Evolutionary conservation across 2,113 vertebrate genomes (phyloP).

Genomic region (Craseonycteris thonglongyai): DNA sequence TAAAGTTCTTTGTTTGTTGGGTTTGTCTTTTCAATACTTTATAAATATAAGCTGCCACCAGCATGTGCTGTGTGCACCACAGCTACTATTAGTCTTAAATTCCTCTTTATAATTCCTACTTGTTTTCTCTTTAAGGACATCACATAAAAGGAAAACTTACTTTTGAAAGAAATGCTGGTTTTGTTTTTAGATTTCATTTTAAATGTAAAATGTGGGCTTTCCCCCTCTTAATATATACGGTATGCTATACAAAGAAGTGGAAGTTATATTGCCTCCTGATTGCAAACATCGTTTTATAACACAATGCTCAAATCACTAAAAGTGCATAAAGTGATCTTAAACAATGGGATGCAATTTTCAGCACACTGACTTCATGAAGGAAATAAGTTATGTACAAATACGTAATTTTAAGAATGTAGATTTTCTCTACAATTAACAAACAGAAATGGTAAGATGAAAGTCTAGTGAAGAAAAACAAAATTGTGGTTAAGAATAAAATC

Average conservation of each 20-base stretch:
- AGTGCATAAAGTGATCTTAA: constrained; percentile 25
- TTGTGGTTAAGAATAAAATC: neutral
- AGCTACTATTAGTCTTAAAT: neutral
- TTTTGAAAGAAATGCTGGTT: constrained; percentile 20
- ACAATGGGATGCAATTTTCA: neutral
- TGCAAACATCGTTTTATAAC: constrained; percentile 37
- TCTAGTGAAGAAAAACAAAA: neutral
- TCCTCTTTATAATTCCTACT: neutral
- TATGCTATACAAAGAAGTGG: constrained; percentile 24
- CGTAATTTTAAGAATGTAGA: neutral
- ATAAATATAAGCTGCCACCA: neutral
- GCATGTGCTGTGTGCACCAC: neutral
- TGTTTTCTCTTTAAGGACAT: neutral
- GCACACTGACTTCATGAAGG: neutral
- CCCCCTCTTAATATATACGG: neutral
- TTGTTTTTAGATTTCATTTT: constrained; percentile 23
- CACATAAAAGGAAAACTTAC: neutral
- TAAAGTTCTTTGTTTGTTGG: neutral
- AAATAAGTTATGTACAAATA: neutral
- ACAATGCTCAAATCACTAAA: constrained; percentile 26
- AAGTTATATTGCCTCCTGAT: neutral
- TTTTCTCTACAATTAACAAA: neutral
- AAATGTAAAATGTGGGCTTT: neutral
- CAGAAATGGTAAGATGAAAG: neutral
- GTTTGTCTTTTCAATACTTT: neutral